phyloP scores from a whole-genome alignment of 2,888 invertebrate species.

The Coremacera marginata region DNA sequence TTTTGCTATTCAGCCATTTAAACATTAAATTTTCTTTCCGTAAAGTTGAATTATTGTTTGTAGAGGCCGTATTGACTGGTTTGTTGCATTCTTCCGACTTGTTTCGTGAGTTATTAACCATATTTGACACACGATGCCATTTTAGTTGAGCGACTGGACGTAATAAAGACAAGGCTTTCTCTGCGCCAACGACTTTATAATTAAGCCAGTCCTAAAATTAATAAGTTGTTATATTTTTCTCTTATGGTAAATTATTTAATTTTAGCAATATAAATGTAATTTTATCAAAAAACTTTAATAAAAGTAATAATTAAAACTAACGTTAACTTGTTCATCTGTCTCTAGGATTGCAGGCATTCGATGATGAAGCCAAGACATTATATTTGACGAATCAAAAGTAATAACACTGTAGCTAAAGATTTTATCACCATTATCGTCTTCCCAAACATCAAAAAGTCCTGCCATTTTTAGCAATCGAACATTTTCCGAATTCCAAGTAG shows the following conservation, averaged over 20 bases:
- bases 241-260: background rate
- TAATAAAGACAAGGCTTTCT: conserved; percentile 70
- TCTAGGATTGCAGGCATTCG: conserved; percentile 85
- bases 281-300: background rate
- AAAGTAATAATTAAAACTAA: conserved; percentile 58
- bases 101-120: conserved; percentile 80
- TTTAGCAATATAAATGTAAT: too few relatives aligned
- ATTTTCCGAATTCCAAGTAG: conserved; percentile 72
- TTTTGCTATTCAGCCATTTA: conserved; percentile 59
- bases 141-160: conserved; percentile 71
- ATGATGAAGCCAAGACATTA: conserved; percentile 81
- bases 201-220: conserved; percentile 77
- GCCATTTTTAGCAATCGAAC: conserved; percentile 80
- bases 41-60: conserved; percentile 49
- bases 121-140: conserved; percentile 79
- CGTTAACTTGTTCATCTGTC: conserved; percentile 75
- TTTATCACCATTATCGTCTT: conserved; percentile 72
- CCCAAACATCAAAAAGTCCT: conserved; percentile 81
- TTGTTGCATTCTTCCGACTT: conserved; percentile 75
- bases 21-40: conserved; percentile 57
- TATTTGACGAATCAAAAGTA: conserved; percentile 80
- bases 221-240: background rate
- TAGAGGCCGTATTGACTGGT: conserved; percentile 60
- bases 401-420: conserved; percentile 82
- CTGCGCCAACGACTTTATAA: conserved; percentile 71